Evolutionary conservation across 2,888 invertebrate genomes (phyloP), one percentile per base, ranked within the genome.

Genomic region (Stenoptilia bipunctidactyla): DNA sequence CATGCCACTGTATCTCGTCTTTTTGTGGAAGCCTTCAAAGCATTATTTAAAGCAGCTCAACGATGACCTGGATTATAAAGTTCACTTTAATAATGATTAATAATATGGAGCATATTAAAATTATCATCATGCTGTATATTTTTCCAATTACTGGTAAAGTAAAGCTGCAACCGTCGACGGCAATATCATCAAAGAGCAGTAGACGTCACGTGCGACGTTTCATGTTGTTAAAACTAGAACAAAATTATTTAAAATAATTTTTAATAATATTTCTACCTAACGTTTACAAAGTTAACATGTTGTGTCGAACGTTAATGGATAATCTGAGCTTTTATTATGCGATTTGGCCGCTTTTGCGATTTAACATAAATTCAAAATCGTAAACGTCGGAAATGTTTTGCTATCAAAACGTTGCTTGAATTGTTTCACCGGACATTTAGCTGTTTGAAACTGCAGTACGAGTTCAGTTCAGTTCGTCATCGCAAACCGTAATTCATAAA

Each of bases 1-100:
- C 71, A 70, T 69, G 72, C 67, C 65, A 20, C 68, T 59, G 56
- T 61, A 53, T 58, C 61, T 66, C 69, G 64, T 70, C 71, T 74
- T 71, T 69, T 69, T 61, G 70, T 53, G 51, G 51, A 58, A 53
- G 56, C 53, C 53, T 62, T 51, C 56, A 56, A 53, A 45, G 40
- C 38, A 40, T 4, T 3, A 8, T 30, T 12, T 10, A 30, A 30
- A 12, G 9, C 12, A 30, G 12, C 6, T n/a, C 10, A 30, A 8
- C 4, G 30, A 30, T 30, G n/a, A 30, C 30, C 30, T 30, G 12
- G 12, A 30, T 30, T 8, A 30, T 20, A 8, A 20, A 20, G 20
- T 20, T 20, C 20, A 20, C 20, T 20, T 20, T 20, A n/a, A n/a
- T n/a, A n/a, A n/a, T n/a, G n/a, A n/a, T n/a, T n/a, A n/a, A n/a